Conservation (phyloP, 1,140 invertebrate species). For the Orussus abietinus region DNA sequence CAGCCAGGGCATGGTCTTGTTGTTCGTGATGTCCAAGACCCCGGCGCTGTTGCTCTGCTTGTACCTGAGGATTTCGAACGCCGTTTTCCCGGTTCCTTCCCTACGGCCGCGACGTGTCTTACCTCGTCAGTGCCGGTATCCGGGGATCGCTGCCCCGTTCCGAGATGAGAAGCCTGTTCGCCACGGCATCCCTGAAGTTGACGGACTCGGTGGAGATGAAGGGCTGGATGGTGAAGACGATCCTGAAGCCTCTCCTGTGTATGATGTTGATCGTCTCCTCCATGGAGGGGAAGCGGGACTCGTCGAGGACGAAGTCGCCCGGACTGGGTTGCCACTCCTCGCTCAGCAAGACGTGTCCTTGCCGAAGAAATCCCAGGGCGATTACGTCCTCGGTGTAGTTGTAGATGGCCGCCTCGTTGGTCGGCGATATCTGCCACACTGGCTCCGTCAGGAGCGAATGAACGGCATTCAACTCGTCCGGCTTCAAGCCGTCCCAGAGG, state of each 20-base stretch:
- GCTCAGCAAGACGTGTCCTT: slow-evolving; percentile 78
- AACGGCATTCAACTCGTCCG: slow-evolving; percentile 68
- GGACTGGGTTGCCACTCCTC: slow-evolving; percentile 80
- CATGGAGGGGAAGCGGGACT: slow-evolving; percentile 67
- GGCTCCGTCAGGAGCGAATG: slow-evolving; percentile 76
- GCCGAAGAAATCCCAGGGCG: slow-evolving; percentile 66
- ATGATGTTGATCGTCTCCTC: slow-evolving; percentile 76
- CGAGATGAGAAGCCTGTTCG: slow-evolving; percentile 65
- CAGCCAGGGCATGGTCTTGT: slow-evolving; percentile 75
- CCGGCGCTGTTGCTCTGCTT: slow-evolving; percentile 73
- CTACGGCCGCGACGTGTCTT: too few relatives aligned
- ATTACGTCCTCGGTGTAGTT: slow-evolving; percentile 82
- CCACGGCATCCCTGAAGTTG: slow-evolving; percentile 75
- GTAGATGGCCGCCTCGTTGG: slow-evolving; percentile 66
- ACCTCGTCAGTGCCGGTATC: slow-evolving; percentile 69
- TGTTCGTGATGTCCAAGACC: slow-evolving; percentile 81
- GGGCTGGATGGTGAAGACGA: slow-evolving; percentile 78
- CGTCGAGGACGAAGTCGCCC: slow-evolving; percentile 74
- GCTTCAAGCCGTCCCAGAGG: slow-evolving; percentile 76
- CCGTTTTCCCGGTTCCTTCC: too few relatives aligned
- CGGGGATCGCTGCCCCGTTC: slow-evolving; percentile 67
- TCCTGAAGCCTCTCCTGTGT: slow-evolving; percentile 77
- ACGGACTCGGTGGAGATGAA: slow-evolving; percentile 81
- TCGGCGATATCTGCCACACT: slow-evolving; percentile 77
- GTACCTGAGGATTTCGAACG: slow-evolving; percentile 57